Evolutionary conservation across 2,113 vertebrate species (phyloP), one percentile per base, ranked within the genome.

Genomic region (Colinus virginianus): DNA sequence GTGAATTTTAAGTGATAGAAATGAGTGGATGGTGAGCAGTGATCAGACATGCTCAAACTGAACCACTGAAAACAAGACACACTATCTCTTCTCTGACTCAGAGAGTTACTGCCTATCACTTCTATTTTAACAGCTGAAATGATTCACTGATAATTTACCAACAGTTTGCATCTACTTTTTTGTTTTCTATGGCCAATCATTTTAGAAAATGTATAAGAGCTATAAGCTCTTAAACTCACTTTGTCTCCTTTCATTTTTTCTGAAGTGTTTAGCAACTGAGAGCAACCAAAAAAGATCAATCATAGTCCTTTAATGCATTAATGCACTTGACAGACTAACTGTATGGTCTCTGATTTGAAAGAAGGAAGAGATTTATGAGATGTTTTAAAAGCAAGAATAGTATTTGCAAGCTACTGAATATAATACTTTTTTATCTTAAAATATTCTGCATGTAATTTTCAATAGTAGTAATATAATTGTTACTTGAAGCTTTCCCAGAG

Each of bases 281-380:
- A 66, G 19, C 40, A 64, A 78, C 7, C 8, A 25, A 63, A 63
- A 64, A 86, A 82, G 4, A 8, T 62, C 7, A 42, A 19, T 34
- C 74, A 56, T 36, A 64, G 13, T n/a, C 64, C 15, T 56, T 67
- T 40, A 68, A 84, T 56, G 61, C 21, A 90, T 87, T 79, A 76
- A 34, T 76, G 58, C 3, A 76, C 67, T 70, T 90, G 40, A 61
- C 43, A 76, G 46, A 81, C 17, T 84, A 81, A 59, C 30, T 51
- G 17, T 20, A 87, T 15, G 34, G 59, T 90, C 23, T 86, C 58
- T 63, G 46, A n/a, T 90, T 84, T 66, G 63, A 90, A 92, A 92
- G 11, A 22, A 67, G 23, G 4, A 38, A 68, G 43, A 84, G 48
- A 78, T 69, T 84, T 62, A 62, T 15, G 81, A 38, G 46, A 78